Conservation (phyloP, 2,797 vertebrate species). For the Peromyscus melanophrys region DNA sequence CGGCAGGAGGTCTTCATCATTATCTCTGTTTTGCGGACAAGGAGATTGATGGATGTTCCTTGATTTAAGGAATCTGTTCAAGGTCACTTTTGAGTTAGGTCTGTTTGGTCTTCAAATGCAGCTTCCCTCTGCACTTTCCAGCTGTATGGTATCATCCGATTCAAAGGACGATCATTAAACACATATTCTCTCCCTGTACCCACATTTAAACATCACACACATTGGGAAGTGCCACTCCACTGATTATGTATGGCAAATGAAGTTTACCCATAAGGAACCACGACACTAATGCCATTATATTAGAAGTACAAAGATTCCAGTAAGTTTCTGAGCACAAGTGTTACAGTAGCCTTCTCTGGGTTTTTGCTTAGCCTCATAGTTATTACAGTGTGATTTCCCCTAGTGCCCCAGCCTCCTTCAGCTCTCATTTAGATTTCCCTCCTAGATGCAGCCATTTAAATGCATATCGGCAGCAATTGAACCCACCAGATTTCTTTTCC, state of each 20-base stretch:
- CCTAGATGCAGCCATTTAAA: conserved; percentile 82
- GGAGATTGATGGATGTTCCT: not conserved
- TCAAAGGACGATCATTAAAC: conserved; percentile 25
- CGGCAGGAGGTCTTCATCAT: not conserved
- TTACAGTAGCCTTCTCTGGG: conserved; percentile 11
- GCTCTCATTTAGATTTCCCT: conserved; percentile 81
- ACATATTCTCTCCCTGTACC: not conserved
- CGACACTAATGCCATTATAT: conserved; percentile 75
- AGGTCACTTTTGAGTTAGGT: conserved; percentile 64
- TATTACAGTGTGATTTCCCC: conserved; percentile 71
- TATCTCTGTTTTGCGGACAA: conserved; percentile 49
- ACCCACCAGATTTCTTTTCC: conserved; percentile 74
- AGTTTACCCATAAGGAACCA: conserved; percentile 43
- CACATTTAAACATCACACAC: not conserved
- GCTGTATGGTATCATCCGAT: not conserved
- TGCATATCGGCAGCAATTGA: conserved; percentile 80
- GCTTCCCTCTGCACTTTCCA: not conserved
- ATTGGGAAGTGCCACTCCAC: not conserved
- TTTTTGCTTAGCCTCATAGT: conserved; percentile 77
- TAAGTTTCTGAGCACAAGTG: not conserved
- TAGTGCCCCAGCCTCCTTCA: conserved; percentile 76
- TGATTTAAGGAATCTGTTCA: not conserved
- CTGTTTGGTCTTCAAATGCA: conserved; percentile 27
- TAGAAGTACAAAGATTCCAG: conserved; percentile 61
- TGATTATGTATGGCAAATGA: not conserved